phyloP scores from a whole-genome alignment of 2,113 vertebrate species.

The Ploceus nigricollis region DNA sequence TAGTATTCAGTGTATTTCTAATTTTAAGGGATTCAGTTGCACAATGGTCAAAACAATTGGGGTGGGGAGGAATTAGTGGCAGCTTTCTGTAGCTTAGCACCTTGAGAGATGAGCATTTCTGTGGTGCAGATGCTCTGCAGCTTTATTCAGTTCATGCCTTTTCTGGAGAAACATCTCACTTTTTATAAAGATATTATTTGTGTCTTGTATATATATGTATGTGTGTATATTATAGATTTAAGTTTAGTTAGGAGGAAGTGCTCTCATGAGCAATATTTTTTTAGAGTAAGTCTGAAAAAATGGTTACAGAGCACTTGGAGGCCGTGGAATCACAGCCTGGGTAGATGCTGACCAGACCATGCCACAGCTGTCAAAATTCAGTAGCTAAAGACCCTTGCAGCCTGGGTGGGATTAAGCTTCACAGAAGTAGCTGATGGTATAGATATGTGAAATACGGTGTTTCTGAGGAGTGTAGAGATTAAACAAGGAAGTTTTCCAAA shows the following conservation, averaged over 20 bases:
- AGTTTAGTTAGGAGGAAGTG: not conserved
- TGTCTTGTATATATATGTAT: not conserved
- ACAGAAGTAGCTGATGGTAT: not conserved
- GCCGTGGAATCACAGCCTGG: not conserved
- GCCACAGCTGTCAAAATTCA: constrained; percentile 45
- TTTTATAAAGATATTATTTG: not conserved
- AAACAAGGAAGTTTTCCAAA: not conserved
- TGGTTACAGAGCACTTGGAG: not conserved
- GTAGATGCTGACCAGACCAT: constrained; percentile 23
- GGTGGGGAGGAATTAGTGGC: not conserved
- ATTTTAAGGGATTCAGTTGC: not conserved
- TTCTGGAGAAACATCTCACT: not conserved
- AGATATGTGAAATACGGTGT: not conserved
- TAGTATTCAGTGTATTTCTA: not conserved
- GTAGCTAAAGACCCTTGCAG: constrained; percentile 29
- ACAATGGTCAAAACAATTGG: not conserved
- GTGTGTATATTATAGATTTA: not conserved
- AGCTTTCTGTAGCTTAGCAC: not conserved
- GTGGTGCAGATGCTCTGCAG: not conserved
- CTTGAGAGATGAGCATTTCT: not conserved
- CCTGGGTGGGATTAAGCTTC: constrained; percentile 7
- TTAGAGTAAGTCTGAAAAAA: not conserved
- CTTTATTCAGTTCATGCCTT: not conserved
- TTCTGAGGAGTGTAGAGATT: not conserved
- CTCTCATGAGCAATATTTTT: not conserved